Percentiles rank a stretch among this genome's conserved stretches.
phyloP scores from a whole-genome alignment of 2,113 vertebrate species.

The Lanius collurio region DNA sequence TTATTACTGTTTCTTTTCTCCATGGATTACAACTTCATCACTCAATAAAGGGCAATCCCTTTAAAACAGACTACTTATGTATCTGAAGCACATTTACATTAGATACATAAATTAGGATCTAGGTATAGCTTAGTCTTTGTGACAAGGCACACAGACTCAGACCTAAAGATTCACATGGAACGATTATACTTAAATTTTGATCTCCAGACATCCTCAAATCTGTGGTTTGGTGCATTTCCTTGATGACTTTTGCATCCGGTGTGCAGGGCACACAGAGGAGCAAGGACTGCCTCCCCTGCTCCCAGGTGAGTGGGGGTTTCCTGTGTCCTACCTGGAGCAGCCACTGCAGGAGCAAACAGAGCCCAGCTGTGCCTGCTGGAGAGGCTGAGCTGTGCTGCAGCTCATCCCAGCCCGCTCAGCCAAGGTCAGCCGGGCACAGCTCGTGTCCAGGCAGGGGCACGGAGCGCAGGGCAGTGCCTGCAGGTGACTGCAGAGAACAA shows the following conservation, averaged over 20 bases:
- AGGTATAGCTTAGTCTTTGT: background rate
- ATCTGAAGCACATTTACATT: background rate
- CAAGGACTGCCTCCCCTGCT: background rate
- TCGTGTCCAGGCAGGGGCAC: background rate
- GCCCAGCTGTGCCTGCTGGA: background rate
- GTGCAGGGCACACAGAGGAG: background rate
- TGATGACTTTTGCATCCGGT: background rate
- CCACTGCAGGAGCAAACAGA: background rate
- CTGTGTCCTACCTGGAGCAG: rapidly evolving
- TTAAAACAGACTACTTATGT: background rate
- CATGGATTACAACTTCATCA: background rate
- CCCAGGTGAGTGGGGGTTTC: rapidly evolving
- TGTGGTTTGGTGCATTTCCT: background rate
- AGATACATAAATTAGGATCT: background rate
- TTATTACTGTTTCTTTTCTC: background rate
- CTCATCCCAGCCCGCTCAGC: background rate
- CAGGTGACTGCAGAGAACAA: background rate
- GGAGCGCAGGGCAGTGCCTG: rapidly evolving
- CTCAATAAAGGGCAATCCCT: background rate
- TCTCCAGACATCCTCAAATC: background rate
- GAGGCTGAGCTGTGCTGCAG: background rate
- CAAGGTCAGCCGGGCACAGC: rapidly evolving
- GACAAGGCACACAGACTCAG: background rate
- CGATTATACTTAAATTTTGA: background rate
- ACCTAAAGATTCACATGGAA: background rate